Percentiles rank a stretch among this genome's conserved stretches.
These are phyloP conservation scores for Hemicentrotus pulcherrimus DNA, from an alignment of 35 echinoderm and acorn worm species.

Conservation along the genomic window DNA sequence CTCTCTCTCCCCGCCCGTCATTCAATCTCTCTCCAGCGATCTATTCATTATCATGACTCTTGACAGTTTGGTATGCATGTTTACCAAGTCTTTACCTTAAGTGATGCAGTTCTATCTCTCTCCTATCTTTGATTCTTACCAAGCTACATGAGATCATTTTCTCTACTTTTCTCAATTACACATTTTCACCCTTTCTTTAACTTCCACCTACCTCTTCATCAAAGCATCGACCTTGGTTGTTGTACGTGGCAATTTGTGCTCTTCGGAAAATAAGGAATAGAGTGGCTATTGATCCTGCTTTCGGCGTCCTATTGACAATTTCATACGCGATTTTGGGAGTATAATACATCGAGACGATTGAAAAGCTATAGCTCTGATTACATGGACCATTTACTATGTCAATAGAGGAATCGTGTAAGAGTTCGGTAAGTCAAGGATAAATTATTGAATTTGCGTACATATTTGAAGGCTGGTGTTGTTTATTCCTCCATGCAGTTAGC, in stretches of 20 bases:
- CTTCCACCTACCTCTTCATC: background rate
- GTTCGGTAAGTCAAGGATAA: background rate
- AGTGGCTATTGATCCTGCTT: background rate
- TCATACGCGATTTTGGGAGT: background rate
- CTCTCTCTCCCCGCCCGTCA: background rate
- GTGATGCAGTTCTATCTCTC: background rate
- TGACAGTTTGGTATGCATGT: background rate
- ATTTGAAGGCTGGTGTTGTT: too few relatives aligned
- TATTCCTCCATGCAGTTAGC: too few relatives aligned
- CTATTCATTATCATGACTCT: background rate
- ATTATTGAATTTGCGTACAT: background rate
- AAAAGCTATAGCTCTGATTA: background rate
- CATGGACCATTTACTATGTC: background rate
- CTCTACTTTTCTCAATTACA: background rate
- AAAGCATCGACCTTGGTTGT: background rate
- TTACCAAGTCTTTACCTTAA: background rate
- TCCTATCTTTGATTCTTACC: too few relatives aligned
- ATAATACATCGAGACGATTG: background rate
- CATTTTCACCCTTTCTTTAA: background rate
- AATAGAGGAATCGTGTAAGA: background rate
- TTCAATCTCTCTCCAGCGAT: background rate
- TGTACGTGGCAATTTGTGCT: background rate
- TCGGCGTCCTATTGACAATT: background rate
- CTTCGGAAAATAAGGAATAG: background rate
- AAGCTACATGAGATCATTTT: background rate